Base-by-base conservation (phyloP, 2,797 vertebrate species). In the Malurus splendens region DNA sequence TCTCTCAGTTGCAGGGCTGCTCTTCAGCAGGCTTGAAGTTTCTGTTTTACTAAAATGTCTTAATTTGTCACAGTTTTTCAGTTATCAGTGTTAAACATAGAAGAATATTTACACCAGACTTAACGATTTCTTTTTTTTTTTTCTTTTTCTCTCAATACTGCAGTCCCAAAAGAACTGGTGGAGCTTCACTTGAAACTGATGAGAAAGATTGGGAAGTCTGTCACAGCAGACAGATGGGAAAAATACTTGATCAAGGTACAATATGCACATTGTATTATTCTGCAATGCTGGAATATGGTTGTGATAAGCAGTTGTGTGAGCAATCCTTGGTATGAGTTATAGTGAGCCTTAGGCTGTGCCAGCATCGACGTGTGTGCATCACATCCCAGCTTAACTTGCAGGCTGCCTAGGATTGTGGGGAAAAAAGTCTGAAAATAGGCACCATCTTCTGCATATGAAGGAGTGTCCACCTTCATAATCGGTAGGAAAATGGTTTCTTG, bases 111-210 rank as follows among this genome's bases (percentile, higher is more conserved):
- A 42, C 60, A 64, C n/a, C 76, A 14, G 36, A 30, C 92, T 52
- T 84, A 65, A 84, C 17, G 36, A 95, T 82, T 6, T 38, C 1
- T 79, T 50, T 42, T 48, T 59, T 79, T 27, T 60, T 56, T 80
- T 60, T 42, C 8, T 73, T 60, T 79, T 44, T 78, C 30, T 87
- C 76, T 92, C 71, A 19, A 87, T 61, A 4, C 71, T 92, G 52
- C 95, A 99, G 99, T 99, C 96, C 98, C 99, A 28, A 98, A 98
- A 96, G 98, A 98, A 60, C 96, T 99, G 75, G 98, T 99, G 94
- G 99, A 99, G 91, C 98, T 99, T 81, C 99, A 99, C 52, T 97
- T 99, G 94, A 99, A 99, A 97, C 97, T 99, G 92, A 98, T 99
- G 96, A 98, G 99, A 90, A 99, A 99, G 95, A 98, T 99, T 89